Base-by-base conservation (phyloP, 37 sponge, comb jelly and placozoan genomes). In the Halisarca cf. caerulea region DNA sequence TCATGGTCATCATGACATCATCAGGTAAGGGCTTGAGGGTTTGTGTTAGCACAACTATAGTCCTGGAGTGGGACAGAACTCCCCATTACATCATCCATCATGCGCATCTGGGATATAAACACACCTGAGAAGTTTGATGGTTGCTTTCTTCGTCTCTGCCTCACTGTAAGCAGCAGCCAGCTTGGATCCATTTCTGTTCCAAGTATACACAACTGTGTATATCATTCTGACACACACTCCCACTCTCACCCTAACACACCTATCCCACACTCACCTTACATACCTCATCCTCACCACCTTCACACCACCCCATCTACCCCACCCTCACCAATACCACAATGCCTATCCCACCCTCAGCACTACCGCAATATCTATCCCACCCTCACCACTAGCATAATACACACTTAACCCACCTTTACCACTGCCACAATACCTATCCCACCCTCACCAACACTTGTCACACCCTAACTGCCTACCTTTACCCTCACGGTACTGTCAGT, bases 1-100 rank as follows among this genome's bases (percentile, higher is more conserved):
- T 97, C 94, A 97, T 94, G 6, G 97, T 93, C 94, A 97, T 91
- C 89, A 90, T 88, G 51, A 92, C 97, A 80, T 94, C 92, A 74
- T 94, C 84, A 77, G 79, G 97, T 21, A 97, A 83, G 6, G 94
- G 94, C 44, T 92, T 88, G 18, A 97, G 91, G 24, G 92, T 94
- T 86, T 97, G 97, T 7, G 97, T 94, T 58, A 97, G 91, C 60
- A 97, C 93, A 8, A 97, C 87, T 28, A 97, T 92, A 17, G 97
- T 94, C 57, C 97, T 85, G 45, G 5, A 38, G 77, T 60, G 3
- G 34, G 58, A 32, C 34, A 6, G 58, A 20, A 25, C 28, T 18
- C 23, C 27, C 27, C 28, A 14, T 64, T 9, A 25, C 17, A 55
- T 55, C 17, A 17, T 11, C 11, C 17, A 55, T 55, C 11, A 55